phyloP scores from a whole-genome alignment of 1,140 invertebrate genomes.

The Delia radicum region DNA sequence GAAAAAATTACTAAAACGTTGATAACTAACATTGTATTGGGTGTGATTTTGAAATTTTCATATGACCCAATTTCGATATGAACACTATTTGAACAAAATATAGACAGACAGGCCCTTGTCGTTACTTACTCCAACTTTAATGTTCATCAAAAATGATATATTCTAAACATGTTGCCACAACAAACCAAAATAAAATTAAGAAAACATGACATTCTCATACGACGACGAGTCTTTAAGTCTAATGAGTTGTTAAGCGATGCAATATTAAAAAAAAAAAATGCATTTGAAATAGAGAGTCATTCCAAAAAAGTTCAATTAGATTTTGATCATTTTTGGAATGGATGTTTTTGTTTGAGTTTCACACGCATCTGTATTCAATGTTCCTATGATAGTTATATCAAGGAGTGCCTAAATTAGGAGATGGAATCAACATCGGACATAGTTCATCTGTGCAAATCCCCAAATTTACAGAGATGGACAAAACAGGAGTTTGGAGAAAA shows the following conservation, averaged over 20 bases:
- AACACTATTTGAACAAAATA: not conserved
- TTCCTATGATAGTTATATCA: too few relatives aligned
- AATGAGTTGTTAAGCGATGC: not conserved
- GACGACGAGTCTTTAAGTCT: slow-evolving; percentile 14
- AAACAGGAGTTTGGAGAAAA: too few relatives aligned
- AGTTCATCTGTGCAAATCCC: too few relatives aligned
- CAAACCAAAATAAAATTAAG: not conserved
- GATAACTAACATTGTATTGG: not conserved
- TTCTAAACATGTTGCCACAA: slow-evolving; percentile 14
- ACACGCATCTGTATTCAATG: too few relatives aligned
- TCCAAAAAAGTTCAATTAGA: too few relatives aligned
- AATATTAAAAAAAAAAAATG: not conserved
- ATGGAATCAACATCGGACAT: too few relatives aligned
- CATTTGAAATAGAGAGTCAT: not conserved
- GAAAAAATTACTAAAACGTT: not conserved
- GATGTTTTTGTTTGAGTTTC: too few relatives aligned
- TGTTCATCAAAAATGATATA: slow-evolving; percentile 5
- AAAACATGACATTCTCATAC: slow-evolving; percentile 10
- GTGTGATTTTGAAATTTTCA: slow-evolving; percentile 15
- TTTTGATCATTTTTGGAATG: too few relatives aligned
- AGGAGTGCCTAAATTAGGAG: too few relatives aligned
- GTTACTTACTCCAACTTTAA: not conserved
- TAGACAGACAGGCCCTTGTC: not conserved
- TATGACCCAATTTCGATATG: slow-evolving; percentile 1
- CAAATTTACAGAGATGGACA: too few relatives aligned